phyloP scores from a whole-genome alignment of 2,113 vertebrate species.

The Phalacrocorax pelagicus region DNA sequence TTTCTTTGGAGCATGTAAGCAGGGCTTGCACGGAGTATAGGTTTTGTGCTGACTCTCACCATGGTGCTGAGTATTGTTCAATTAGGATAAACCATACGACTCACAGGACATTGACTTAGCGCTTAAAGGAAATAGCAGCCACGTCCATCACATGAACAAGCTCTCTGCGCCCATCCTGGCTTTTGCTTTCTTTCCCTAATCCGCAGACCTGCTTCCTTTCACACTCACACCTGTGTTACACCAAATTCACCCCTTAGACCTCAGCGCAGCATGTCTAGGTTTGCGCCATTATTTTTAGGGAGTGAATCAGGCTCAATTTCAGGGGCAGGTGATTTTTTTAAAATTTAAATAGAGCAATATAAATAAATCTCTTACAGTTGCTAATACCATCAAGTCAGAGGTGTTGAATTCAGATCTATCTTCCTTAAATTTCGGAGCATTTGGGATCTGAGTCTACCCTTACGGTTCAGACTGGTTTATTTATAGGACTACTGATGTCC shows the following conservation, averaged over 20 bases:
- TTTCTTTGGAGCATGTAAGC: neutral
- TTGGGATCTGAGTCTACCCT: neutral
- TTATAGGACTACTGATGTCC: neutral
- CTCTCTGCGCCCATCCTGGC: neutral
- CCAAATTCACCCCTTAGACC: neutral
- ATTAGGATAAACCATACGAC: neutral
- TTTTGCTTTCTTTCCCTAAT: neutral
- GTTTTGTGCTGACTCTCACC: neutral
- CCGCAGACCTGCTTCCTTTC: neutral
- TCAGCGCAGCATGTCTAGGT: neutral
- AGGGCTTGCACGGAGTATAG: neutral
- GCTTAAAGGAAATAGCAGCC: neutral
- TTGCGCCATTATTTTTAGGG: neutral
- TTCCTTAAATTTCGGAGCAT: neutral
- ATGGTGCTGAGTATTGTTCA: neutral
- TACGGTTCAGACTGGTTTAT: neutral
- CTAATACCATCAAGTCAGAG: neutral
- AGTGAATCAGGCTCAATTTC: neutral
- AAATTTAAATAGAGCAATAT: neutral
- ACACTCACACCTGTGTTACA: neutral
- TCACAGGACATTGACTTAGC: neutral
- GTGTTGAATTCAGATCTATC: neutral
- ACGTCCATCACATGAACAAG: neutral
- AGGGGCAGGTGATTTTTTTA: neutral
- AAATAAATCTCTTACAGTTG: neutral